Evolutionary conservation across 2,797 vertebrate genomes (phyloP), one percentile per base, ranked within the genome.

Genomic region (Choloepus didactylus): DNA sequence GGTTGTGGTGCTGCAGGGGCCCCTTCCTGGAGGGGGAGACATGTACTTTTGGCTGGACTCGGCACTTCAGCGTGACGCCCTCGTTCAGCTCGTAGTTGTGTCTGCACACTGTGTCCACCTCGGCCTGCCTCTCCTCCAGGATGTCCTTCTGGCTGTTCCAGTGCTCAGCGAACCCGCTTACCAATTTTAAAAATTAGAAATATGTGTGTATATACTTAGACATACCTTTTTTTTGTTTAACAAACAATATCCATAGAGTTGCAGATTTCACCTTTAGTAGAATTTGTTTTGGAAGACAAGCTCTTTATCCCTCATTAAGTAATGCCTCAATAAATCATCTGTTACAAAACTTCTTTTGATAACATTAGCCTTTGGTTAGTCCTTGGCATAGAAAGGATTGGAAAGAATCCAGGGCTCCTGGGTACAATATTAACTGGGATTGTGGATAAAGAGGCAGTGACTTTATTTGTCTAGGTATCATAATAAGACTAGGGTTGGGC

Each of bases 91-190:
- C 38, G 56, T 35, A 41, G 31, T n/a, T 16, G 69, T n/a, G 9
- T 0, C 66, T 0, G 0, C 5, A 31, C 8, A 46, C 75, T 25
- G 23, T 64, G 60, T 64, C 60, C 60, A 29, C 27, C 60, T 2
- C 56, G 6, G 56, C 18, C 56, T 76, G 51, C 1, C 0, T 0
- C 0, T 51, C 0, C 51, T 80, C 76, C 69, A 93, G 21, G 5
- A 35, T 0, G 0, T 67, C 87, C 69, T 23, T 14, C 3, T 44
- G 7, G 7, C 18, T 56, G 88, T 95, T 91, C 72, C 44, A 81
- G 8, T 0, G 0, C 2, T 88, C 0, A 3, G n/a, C 91, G 0
- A 0, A 0, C 1, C 4, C 35, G 31, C 18, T 19, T 77, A 59
- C 12, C 21, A 27, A 15, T 21, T 69, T 77, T 60, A 27, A 60